phyloP scores from a whole-genome alignment of 2,888 invertebrate species.

The Cantharis nigra region DNA sequence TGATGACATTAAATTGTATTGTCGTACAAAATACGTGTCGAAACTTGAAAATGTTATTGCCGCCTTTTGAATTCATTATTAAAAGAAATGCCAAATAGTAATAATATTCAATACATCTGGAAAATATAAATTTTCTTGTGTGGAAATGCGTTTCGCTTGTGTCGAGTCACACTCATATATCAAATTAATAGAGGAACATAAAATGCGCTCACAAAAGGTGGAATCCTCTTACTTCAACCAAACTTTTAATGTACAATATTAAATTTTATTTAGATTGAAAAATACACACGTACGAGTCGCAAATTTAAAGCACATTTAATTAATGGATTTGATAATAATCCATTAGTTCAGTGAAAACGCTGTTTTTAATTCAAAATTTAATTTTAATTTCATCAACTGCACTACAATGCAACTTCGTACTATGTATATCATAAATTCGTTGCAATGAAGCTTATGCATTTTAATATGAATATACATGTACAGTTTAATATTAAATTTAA shows the following conservation, averaged over 20 bases:
- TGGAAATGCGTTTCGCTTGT: slow-evolving; percentile 6
- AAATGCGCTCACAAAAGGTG: background rate
- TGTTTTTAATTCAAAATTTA: background rate
- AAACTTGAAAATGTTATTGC: slow-evolving; percentile 1
- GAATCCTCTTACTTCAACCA: background rate
- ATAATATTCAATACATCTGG: slow-evolving; percentile 1
- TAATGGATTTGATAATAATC: background rate
- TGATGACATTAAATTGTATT: background rate
- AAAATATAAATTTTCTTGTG: slow-evolving; percentile 6
- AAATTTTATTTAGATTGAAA: background rate
- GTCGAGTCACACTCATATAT: slow-evolving; percentile 4
- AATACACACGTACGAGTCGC: background rate
- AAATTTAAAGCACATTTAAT: background rate
- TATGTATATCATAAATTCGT: background rate
- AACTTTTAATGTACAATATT: background rate
- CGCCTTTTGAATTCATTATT: slow-evolving; percentile 3
- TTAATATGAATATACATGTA: background rate
- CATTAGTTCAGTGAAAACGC: background rate
- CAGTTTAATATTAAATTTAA: background rate
- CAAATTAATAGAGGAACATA: slow-evolving; percentile 10
- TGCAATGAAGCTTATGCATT: background rate
- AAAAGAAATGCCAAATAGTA: slow-evolving; percentile 8
- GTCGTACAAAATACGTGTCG: background rate
- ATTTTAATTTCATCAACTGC: background rate
- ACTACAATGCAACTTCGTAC: background rate